phyloP scores from a whole-genome alignment of 2,888 invertebrate genomes.

The Automeris io region DNA sequence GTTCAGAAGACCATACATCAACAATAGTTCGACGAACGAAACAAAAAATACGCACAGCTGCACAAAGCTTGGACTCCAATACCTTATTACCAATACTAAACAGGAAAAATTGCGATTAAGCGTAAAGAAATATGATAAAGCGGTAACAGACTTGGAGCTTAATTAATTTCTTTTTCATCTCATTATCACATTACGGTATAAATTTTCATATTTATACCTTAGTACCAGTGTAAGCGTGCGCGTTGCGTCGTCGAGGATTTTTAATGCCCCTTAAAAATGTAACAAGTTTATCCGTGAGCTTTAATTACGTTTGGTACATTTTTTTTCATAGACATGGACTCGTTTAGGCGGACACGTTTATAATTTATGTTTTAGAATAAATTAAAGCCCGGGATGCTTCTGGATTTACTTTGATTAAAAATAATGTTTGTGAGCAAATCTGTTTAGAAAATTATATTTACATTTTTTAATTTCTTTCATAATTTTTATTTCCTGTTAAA shows the following conservation, averaged over 20 bases:
- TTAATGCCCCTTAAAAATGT: constrained; percentile 30
- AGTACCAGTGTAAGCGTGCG: constrained; percentile 24
- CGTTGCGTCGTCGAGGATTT: constrained; percentile 30
- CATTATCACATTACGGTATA: constrained; percentile 29
- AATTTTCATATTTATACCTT: constrained; percentile 22
- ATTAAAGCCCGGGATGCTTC: constrained; percentile 1
- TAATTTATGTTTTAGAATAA: constrained; percentile 1
- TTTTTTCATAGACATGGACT: constrained; percentile 8
- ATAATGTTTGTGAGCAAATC: background rate
- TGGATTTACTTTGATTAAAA: constrained; percentile 3
- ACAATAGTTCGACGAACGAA: too few relatives aligned
- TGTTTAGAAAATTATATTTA: background rate
- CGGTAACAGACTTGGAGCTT: constrained; percentile 11
- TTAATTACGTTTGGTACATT: constrained; percentile 14
- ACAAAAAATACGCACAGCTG: too few relatives aligned
- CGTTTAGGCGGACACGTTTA: constrained; percentile 5
- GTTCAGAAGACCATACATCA: too few relatives aligned
- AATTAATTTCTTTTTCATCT: constrained; percentile 25
- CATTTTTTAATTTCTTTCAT: background rate
- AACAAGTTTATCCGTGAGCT: constrained; percentile 35
- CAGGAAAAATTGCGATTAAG: too few relatives aligned
- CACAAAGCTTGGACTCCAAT: too few relatives aligned
- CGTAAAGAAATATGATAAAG: too few relatives aligned
- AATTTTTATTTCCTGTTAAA: too few relatives aligned
- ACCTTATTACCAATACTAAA: too few relatives aligned